A percentile compares a stretch with the other conserved stretches of the same genome.
Conservation (phyloP, 2,888 invertebrate species). For the Perizoma affinitatum region DNA sequence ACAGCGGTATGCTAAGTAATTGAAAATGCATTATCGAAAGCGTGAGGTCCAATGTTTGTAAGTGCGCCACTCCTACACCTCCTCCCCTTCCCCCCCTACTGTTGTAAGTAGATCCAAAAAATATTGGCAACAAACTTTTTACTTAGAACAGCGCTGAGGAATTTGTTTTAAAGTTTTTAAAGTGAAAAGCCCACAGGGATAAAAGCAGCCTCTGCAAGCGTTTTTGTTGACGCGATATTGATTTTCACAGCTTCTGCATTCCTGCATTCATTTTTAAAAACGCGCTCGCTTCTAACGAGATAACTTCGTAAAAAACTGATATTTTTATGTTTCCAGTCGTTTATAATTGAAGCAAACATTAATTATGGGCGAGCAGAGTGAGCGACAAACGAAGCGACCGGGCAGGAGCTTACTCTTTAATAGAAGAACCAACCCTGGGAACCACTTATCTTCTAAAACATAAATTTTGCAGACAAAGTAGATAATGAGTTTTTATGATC, state of each 20-base stretch:
- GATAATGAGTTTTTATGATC: too few relatives aligned
- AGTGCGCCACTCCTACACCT: constrained; percentile 38
- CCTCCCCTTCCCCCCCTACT: constrained; percentile 38
- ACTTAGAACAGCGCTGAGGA: constrained; percentile 56
- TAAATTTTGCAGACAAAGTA: too few relatives aligned
- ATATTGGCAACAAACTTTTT: constrained; percentile 52
- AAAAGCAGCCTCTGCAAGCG: constrained; percentile 49
- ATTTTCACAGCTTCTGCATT: constrained; percentile 41
- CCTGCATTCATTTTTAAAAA: constrained; percentile 34
- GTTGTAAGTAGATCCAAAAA: constrained; percentile 36
- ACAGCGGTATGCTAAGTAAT: constrained; percentile 47
- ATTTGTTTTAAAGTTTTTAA: constrained; percentile 59
- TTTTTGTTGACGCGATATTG: constrained; percentile 51
- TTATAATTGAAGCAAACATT: constrained; percentile 69
- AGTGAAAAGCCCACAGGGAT: constrained; percentile 65
- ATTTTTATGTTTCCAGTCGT: constrained; percentile 52
- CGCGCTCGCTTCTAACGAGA: constrained; percentile 43
- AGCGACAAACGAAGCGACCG: constrained; percentile 37
- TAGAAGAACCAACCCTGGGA: not conserved
- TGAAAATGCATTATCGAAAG: constrained; percentile 60
- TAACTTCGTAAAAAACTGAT: constrained; percentile 48
- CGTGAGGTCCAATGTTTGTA: constrained; percentile 46
- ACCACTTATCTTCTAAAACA: too few relatives aligned
- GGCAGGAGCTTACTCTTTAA: constrained; percentile 14
- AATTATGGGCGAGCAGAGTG: constrained; percentile 55